Evolutionary conservation across 2,888 invertebrate species (phyloP).

Genomic region (Drosophila setosimentum): DNA sequence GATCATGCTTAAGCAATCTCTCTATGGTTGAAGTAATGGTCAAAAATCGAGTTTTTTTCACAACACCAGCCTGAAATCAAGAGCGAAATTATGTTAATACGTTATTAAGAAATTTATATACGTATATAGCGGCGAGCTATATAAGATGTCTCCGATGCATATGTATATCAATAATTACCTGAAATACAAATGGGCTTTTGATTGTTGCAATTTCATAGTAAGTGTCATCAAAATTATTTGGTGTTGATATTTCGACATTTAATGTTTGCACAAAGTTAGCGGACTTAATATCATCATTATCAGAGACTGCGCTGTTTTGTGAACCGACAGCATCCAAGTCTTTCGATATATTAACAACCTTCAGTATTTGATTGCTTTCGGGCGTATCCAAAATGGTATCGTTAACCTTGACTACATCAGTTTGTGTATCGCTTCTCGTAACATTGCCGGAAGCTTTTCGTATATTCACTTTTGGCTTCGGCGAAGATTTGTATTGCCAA

Average conservation of each 20-base stretch:
- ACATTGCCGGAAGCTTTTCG: conserved; percentile 88
- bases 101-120: not conserved
- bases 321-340: conserved; percentile 92
- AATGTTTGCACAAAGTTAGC: conserved; percentile 90
- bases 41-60: conserved; percentile 94
- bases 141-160: not conserved
- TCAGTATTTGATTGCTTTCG: conserved; percentile 84
- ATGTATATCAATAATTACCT: conserved; percentile 87
- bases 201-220: conserved; percentile 96
- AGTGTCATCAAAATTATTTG: conserved; percentile 93
- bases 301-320: conserved; percentile 86
- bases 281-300: conserved; percentile 83
- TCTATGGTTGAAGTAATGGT: conserved; percentile 95
- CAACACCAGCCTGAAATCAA: conserved; percentile 90
- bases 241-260: conserved; percentile 95
- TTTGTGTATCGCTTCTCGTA: conserved; percentile 53
- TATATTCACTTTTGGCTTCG: conserved; percentile 93
- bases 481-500: conserved; percentile 96
- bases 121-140: not conserved
- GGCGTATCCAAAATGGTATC: conserved; percentile 78
- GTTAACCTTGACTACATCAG: conserved; percentile 82
- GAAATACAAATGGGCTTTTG: conserved; percentile 95
- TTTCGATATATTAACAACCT: conserved; percentile 75
- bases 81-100: not conserved
- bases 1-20: conserved; percentile 89